phyloP scores from a whole-genome alignment of 2,797 vertebrate genomes.

The Anolis apletophallus region DNA sequence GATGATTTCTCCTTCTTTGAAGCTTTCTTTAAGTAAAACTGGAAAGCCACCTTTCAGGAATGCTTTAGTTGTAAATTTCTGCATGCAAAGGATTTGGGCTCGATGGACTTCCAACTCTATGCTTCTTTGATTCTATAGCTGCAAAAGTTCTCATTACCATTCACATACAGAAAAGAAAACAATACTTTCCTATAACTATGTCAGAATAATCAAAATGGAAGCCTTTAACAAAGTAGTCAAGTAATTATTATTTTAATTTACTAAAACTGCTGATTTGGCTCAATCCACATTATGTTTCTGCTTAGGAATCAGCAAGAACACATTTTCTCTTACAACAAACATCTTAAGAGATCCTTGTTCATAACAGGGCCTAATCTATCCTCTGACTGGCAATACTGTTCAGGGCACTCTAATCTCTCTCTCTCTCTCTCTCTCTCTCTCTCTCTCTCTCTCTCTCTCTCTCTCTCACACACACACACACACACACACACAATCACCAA shows the following conservation, averaged over 20 bases:
- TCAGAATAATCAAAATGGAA: not conserved
- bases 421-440: not conserved
- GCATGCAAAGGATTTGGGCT: too few species aligned
- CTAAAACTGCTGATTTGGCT: not conserved
- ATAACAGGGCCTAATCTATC: not conserved
- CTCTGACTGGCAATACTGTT: not conserved
- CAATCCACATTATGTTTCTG: not conserved
- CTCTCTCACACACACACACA: too few species aligned
- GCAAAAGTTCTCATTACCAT: not conserved
- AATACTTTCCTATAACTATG: not conserved
- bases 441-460: too few species aligned
- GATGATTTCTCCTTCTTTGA: too few species aligned
- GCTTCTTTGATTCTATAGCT: too few species aligned
- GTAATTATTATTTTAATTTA: not conserved
- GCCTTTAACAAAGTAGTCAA: conserved; percentile 13
- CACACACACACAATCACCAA: too few species aligned
- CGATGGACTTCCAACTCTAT: too few species aligned
- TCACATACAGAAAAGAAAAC: not conserved
- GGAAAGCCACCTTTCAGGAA: too few species aligned
- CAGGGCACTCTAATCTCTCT: not conserved
- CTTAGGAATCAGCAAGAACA: not conserved
- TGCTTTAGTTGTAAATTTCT: too few species aligned
- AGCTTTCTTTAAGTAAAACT: too few species aligned
- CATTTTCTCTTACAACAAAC: not conserved
- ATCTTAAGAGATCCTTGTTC: not conserved